These are phyloP conservation scores for Mus musculus DNA, from an alignment of 2,113 vertebrate genomes.

Conservation along the genomic window GRCm39 chr9:113020501-113021000, in stretches of 20 bases:
- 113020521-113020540: conserved; percentile 2
- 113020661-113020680: not conserved
- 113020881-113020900: too few species aligned
- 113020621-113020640: not conserved
- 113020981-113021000: not conserved
- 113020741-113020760: not conserved
- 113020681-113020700: not conserved
- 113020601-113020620: not conserved
- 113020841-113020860: not conserved
- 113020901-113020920: not conserved
- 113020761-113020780: not conserved
- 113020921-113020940: not conserved
- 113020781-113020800: not conserved
- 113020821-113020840: conserved; percentile 22
- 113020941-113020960: not conserved
- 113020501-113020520: conserved; percentile 55
- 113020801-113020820: not conserved
- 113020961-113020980: not conserved
- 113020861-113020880: not conserved
- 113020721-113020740: not conserved
- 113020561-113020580: not conserved
- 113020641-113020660: not conserved
- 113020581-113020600: not conserved
- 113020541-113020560: not conserved
- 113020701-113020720: not conserved